Evolutionary conservation across 2,797 vertebrate genomes (phyloP).

Genomic region (Otolemur crassicaudatus): DNA sequence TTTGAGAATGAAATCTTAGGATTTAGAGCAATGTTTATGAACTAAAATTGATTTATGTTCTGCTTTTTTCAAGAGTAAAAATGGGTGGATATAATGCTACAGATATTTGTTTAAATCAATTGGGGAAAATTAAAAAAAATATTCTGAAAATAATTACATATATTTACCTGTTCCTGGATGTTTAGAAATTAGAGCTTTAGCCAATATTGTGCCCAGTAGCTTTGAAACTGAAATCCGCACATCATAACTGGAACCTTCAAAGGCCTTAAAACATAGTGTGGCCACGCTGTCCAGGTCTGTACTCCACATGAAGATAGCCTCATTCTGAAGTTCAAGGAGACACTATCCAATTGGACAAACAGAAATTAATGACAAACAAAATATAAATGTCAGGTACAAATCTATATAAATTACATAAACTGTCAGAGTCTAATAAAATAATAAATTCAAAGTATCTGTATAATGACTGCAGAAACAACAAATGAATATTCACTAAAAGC

Average conservation of each 20-base stretch:
- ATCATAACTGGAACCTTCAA: slow-evolving; percentile 94
- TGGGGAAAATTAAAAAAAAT: slow-evolving; percentile 26
- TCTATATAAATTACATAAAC: slow-evolving; percentile 13
- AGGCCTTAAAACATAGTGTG: slow-evolving; percentile 95
- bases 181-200: slow-evolving; percentile 89
- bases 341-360: slow-evolving; percentile 88
- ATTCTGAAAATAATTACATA: slow-evolving; percentile 59
- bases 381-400: slow-evolving; percentile 51
- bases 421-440: slow-evolving; percentile 48
- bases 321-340: slow-evolving; percentile 95
- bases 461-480: slow-evolving; percentile 25
- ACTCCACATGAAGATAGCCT: slow-evolving; percentile 95
- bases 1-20: slow-evolving; percentile 35
- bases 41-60: slow-evolving; percentile 8
- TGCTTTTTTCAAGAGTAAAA: slow-evolving; percentile 25
- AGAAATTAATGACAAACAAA: slow-evolving; percentile 62
- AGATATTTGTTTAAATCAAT: slow-evolving; percentile 30
- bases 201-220: slow-evolving; percentile 93
- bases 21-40: background rate
- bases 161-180: slow-evolving; percentile 87
- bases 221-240: slow-evolving; percentile 92
- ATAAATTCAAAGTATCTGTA: slow-evolving; percentile 27
- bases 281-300: slow-evolving; percentile 94
- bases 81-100: background rate
- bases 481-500: slow-evolving; percentile 44